Evolutionary conservation across 2,888 invertebrate genomes (phyloP).

Genomic region (Gandaritis pyraliata): DNA sequence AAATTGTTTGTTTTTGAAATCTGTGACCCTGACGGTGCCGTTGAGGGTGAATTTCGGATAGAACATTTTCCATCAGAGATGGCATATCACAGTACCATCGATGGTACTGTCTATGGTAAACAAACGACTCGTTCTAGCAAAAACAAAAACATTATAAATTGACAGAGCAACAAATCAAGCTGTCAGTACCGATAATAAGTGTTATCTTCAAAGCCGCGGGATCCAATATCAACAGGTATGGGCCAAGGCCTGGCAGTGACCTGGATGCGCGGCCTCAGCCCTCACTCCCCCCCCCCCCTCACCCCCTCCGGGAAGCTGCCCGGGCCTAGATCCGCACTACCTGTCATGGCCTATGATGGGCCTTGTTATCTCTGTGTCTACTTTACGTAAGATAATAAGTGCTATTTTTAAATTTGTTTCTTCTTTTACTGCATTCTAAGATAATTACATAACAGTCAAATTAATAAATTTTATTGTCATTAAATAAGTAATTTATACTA

Average conservation of each 20-base stretch:
- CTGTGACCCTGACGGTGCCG: too few species aligned
- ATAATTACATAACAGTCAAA: too few species aligned
- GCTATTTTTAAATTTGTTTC: too few species aligned
- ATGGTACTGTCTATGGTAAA: too few species aligned
- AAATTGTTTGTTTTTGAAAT: too few species aligned
- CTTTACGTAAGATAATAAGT: background rate
- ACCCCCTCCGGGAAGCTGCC: conserved; percentile 7
- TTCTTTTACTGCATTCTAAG: too few species aligned
- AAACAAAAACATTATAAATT: background rate
- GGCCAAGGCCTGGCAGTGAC: conserved; percentile 73
- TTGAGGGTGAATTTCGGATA: too few species aligned
- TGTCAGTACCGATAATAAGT: conserved; percentile 13
- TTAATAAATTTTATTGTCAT: too few species aligned
- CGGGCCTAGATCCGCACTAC: conserved; percentile 13
- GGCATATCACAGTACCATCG: too few species aligned
- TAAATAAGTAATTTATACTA: too few species aligned
- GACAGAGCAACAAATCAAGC: background rate
- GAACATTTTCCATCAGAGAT: too few species aligned
- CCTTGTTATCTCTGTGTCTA: conserved; percentile 1
- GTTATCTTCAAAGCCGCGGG: conserved; percentile 18
- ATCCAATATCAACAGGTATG: conserved; percentile 69
- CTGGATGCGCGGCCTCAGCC: conserved; percentile 61
- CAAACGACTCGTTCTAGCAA: too few species aligned
- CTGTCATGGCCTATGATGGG: conserved; percentile 1
- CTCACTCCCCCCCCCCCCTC: conserved; percentile 27